Evolutionary conservation across 2,113 vertebrate genomes (phyloP).

Genomic region (Brachionichthys hirsutus): DNA sequence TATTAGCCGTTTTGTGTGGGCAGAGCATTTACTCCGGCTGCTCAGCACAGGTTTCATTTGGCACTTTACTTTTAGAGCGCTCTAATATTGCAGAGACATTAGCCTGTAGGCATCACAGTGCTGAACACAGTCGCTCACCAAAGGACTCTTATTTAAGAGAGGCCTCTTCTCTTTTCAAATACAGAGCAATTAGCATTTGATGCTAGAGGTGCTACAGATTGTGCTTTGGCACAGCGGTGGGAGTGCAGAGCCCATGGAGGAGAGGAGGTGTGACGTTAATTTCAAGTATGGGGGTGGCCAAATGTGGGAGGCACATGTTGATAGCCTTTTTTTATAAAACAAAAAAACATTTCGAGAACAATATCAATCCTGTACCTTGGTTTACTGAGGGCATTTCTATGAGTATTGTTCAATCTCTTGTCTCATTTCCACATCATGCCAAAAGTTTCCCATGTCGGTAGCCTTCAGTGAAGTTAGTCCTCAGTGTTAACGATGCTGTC

Average conservation of each 20-base stretch:
- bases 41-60: conserved; percentile 31
- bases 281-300: conserved; percentile 57
- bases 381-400: conserved; percentile 28
- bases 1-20: conserved; percentile 50
- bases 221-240: conserved; percentile 53
- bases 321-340: conserved; percentile 41
- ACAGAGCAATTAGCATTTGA: conserved; percentile 63
- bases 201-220: conserved; percentile 63
- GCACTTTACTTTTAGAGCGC: conserved; percentile 21
- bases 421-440: conserved; percentile 52
- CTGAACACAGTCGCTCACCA: conserved; percentile 60
- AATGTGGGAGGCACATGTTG: conserved; percentile 54
- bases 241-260: conserved; percentile 47
- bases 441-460: conserved; percentile 36
- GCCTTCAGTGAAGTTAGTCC: conserved; percentile 36
- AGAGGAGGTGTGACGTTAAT: conserved; percentile 60
- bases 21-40: conserved; percentile 40
- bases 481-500: conserved; percentile 54
- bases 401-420: conserved; percentile 14
- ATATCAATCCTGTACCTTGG: conserved; percentile 30
- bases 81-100: conserved; percentile 40
- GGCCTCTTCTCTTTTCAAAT: conserved; percentile 50
- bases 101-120: conserved; percentile 55
- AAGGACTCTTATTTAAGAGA: conserved; percentile 73
- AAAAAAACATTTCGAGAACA: conserved; percentile 30